These are phyloP conservation scores for Malurus melanocephalus DNA, from an alignment of 2,113 vertebrate genomes.

Conservation along the genomic window DNA sequence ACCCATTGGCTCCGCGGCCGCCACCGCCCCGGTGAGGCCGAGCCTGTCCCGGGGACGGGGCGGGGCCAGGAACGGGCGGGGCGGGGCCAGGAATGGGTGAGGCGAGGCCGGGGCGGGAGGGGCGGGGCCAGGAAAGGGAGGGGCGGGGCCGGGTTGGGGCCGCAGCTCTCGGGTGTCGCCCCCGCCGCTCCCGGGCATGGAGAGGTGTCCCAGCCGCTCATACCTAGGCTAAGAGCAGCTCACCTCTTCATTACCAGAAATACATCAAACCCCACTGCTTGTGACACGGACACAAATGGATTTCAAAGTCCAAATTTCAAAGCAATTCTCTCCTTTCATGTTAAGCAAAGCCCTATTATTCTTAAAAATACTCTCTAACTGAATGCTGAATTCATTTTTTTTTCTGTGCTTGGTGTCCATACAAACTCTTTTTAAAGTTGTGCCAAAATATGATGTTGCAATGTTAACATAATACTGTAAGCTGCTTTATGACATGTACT, in stretches of 20 bases:
- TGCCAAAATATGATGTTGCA: neutral
- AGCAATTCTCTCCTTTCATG: neutral
- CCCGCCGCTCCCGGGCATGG: rapidly evolving
- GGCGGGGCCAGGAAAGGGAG: too few relatives aligned
- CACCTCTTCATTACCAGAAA: neutral
- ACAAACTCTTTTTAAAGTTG: neutral
- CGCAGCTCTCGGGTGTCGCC: too few relatives aligned
- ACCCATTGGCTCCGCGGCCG: too few relatives aligned
- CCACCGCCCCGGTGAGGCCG: too few relatives aligned
- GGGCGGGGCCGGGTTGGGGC: too few relatives aligned
- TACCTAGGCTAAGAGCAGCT: rapidly evolving
- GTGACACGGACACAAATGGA: neutral
- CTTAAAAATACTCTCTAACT: neutral
- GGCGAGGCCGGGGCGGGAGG: too few relatives aligned
- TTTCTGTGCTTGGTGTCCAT: neutral
- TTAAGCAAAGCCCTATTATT: neutral
- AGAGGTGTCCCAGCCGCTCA: rapidly evolving
- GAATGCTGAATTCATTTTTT: neutral
- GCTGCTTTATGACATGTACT: neutral
- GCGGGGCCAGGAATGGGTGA: too few relatives aligned
- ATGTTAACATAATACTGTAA: neutral
- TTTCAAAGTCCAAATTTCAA: neutral
- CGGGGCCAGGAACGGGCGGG: too few relatives aligned
- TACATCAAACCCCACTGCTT: neutral
- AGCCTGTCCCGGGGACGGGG: too few relatives aligned